Conservation (phyloP, 1,140 invertebrate genomes). For the Micrasema minimum region DNA sequence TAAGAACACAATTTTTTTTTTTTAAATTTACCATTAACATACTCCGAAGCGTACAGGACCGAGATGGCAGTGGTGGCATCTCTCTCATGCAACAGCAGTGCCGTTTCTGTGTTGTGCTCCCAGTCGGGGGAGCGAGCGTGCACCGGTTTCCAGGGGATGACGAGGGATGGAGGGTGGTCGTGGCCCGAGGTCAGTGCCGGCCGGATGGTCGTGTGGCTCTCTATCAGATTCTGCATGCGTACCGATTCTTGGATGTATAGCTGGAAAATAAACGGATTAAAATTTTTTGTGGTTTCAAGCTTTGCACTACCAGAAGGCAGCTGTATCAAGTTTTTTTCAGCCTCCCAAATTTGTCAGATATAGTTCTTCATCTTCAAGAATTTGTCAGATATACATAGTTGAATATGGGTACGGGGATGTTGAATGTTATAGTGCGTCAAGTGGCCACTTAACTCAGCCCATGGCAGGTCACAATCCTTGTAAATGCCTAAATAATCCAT, state of each 20-base stretch:
- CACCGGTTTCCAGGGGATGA: constrained; percentile 78
- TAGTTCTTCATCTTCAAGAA: too few relatives aligned
- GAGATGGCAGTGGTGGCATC: constrained; percentile 70
- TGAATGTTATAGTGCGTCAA: too few relatives aligned
- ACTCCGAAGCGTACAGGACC: constrained; percentile 76
- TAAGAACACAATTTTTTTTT: too few relatives aligned
- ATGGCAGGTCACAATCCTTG: too few relatives aligned
- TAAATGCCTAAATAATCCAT: too few relatives aligned
- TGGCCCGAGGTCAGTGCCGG: constrained; percentile 6
- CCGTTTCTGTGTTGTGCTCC: constrained; percentile 56
- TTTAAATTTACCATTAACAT: constrained; percentile 75
- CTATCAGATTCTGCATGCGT: constrained; percentile 49
- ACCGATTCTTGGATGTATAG: constrained; percentile 82
- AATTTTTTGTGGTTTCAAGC: too few relatives aligned
- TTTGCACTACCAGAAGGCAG: too few relatives aligned
- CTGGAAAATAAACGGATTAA: constrained; percentile 62
- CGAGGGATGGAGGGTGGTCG: constrained; percentile 4
- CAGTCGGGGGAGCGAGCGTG: constrained; percentile 60
- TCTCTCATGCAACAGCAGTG: constrained; percentile 46
- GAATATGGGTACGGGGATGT: too few relatives aligned
- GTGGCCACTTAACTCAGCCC: too few relatives aligned
- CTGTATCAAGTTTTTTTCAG: too few relatives aligned
- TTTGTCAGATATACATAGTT: too few relatives aligned
- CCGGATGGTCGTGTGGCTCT: constrained; percentile 17
- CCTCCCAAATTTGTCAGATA: too few relatives aligned